Percentiles rank a stretch among this genome's conserved stretches.
phyloP scores from a whole-genome alignment of 2,797 vertebrate species.

The Limnodromus scolopaceus region DNA sequence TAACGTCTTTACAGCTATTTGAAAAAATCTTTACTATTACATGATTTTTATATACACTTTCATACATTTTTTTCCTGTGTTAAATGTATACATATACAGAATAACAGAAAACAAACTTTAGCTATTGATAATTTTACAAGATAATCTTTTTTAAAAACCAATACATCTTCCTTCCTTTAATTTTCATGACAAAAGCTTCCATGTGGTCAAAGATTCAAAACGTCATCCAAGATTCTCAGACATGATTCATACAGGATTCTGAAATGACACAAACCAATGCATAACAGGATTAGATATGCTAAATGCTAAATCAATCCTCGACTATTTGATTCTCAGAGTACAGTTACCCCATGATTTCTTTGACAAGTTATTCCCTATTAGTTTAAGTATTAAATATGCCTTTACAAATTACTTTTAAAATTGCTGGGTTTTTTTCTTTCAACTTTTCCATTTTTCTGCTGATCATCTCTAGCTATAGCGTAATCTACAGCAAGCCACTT shows the following conservation, averaged over 20 bases:
- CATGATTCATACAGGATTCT: slow-evolving; percentile 88
- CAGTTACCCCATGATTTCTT: not conserved
- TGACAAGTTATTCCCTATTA: not conserved
- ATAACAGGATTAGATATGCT: not conserved
- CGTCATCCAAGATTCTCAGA: slow-evolving; percentile 82
- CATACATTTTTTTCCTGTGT: slow-evolving; percentile 2
- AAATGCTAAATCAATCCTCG: not conserved
- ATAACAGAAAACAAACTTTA: not conserved
- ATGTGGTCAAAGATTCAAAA: slow-evolving; percentile 77
- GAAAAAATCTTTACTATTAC: not conserved
- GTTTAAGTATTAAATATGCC: not conserved
- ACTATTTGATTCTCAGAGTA: not conserved
- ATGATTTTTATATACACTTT: not conserved
- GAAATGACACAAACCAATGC: slow-evolving; percentile 49
- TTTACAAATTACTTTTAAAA: slow-evolving; percentile 9
- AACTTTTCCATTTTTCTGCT: not conserved
- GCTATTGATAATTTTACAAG: not conserved
- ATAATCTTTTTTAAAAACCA: not conserved
- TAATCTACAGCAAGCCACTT: not conserved
- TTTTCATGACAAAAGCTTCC: not conserved
- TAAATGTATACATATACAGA: slow-evolving; percentile 4
- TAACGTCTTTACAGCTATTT: not conserved
- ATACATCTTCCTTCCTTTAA: not conserved
- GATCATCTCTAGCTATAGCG: not conserved
- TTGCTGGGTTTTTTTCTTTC: not conserved